Percentiles rank a stretch among this genome's conserved stretches.
Conservation (phyloP, 2,113 vertebrate genomes). For the Turdus rufiventris region DNA sequence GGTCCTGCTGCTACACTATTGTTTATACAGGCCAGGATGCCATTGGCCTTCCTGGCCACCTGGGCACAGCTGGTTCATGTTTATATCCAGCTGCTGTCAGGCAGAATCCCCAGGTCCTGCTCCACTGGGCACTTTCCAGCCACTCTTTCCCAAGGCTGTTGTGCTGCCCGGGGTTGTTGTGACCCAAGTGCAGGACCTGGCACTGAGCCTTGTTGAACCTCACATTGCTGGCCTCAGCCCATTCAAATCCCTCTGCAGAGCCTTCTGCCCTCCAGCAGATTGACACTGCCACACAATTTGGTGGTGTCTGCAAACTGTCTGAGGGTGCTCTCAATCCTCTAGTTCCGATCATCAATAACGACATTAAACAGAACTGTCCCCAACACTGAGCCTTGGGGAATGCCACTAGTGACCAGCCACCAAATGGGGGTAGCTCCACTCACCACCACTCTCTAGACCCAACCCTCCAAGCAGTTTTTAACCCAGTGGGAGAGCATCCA, state of each 20-base stretch:
- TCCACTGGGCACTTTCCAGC: neutral
- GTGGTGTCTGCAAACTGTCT: neutral
- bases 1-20: neutral
- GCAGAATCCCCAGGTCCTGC: neutral
- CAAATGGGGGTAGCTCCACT: neutral
- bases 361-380: neutral
- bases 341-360: neutral
- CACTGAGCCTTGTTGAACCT: neutral
- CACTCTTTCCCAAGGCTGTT: neutral
- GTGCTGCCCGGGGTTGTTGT: neutral
- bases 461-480: neutral
- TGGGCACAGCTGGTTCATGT: neutral
- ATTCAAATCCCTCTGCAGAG: neutral
- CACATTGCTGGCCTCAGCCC: rapidly evolving
- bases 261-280: neutral
- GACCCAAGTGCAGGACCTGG: neutral
- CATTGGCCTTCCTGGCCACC: neutral
- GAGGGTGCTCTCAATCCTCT: neutral
- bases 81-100: neutral
- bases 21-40: neutral
- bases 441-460: neutral
- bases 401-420: neutral
- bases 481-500: neutral
- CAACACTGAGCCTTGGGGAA: neutral
- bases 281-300: neutral